Base-by-base conservation (phyloP, 2,113 vertebrate species). In the Colaptes auratus region DNA sequence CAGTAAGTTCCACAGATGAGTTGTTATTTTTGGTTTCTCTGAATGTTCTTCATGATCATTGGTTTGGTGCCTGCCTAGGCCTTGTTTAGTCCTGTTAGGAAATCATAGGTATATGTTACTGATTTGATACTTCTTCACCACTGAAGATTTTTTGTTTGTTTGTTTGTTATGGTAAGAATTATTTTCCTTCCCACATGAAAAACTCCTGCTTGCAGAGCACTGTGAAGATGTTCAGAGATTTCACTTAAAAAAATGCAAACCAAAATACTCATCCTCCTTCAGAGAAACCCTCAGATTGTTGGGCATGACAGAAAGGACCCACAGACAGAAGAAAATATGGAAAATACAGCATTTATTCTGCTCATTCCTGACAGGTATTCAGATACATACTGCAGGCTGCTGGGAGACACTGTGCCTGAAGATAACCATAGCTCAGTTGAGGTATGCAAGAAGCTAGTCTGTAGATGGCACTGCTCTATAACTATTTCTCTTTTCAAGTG, bases 391-490 rank as follows among this genome's bases (percentile, higher is more conserved):
- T 53, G n/a, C 76, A 70, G 44, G 13, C 30, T 61, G 46, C 23
- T 67, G 53, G 70, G 67, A 50, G 27, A 60, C 12, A 4, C 7
- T 42, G 33, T 9, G 30, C 15, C 24, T 55, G 69, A 18, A 60
- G 35, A 28, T 4, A 13, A 42, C 9, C 27, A 2, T 0, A 36
- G 8, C 48, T 11, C 31, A 30, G 44, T 3, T 21, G 23, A 13
- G 42, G 53, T 50, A 60, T 77, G 1, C 27, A 46, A 60, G 25
- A 42, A 24, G 23, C 0, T 0, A 18, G 74, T 91, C 98, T 82
- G 86, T 86, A 98, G 98, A 96, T 98, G 98, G 97, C 98, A 98
- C 97, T 97, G 91, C 96, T 96, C 35, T 87, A 96, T 95, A 92
- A 95, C 82, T 82, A 59, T 60, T 97, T 16, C 61, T 64, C 42